Evolutionary conservation across 2,113 vertebrate genomes (phyloP).

Genomic region (Thalassarche chlororhynchos): DNA sequence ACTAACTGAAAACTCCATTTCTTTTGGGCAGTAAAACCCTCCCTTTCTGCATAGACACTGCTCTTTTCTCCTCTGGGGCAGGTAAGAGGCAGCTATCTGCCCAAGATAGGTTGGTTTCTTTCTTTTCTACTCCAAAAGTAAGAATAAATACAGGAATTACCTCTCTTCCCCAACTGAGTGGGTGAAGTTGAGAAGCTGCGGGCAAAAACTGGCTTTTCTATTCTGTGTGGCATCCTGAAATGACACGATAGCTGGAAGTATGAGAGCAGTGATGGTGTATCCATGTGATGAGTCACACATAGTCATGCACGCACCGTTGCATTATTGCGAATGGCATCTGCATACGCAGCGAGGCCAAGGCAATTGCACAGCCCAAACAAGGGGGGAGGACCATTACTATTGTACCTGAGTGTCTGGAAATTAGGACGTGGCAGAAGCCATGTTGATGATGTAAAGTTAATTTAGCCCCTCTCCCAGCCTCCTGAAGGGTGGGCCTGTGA

Average conservation of each 20-base stretch:
- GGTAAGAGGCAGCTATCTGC: background rate
- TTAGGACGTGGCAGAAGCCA: background rate
- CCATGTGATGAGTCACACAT: background rate
- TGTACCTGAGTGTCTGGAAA: background rate
- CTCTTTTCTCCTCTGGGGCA: background rate
- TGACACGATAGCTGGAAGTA: background rate
- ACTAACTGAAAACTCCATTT: background rate
- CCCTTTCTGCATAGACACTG: background rate
- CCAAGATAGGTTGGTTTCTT: background rate
- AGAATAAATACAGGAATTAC: background rate
- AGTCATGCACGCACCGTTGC: accelerated
- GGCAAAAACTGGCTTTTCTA: background rate
- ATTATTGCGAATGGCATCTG: background rate
- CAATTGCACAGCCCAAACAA: background rate
- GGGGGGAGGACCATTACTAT: background rate
- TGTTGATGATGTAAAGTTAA: background rate
- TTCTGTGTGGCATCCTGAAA: background rate
- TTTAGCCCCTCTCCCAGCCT: background rate
- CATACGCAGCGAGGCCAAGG: background rate
- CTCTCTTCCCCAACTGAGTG: background rate
- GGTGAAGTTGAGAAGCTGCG: background rate
- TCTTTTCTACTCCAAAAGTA: background rate
- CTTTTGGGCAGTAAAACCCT: background rate
- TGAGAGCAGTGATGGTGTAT: background rate
- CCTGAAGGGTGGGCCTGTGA: background rate